Evolutionary conservation across 2,113 vertebrate species (phyloP).

Genomic region (Hypanus sabinus): DNA sequence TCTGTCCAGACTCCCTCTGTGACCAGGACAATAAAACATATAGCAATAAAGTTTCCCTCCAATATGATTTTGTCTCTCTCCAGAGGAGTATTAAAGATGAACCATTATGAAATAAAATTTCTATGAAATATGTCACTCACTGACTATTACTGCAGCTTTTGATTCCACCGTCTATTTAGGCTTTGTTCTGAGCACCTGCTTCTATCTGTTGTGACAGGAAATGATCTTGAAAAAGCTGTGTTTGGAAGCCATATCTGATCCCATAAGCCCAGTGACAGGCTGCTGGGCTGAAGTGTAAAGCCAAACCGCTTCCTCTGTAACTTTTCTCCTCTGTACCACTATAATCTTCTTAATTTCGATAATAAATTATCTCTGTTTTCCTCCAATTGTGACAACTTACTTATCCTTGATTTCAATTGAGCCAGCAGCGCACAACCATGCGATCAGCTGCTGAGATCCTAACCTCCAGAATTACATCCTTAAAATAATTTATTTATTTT

Average conservation of each 20-base stretch:
- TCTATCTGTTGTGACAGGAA: slow-evolving; percentile 28
- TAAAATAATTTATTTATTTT: too few species aligned
- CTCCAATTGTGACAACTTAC: too few species aligned
- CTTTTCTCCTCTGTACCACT: too few species aligned
- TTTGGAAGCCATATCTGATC: slow-evolving; percentile 16
- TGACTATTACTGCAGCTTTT: slow-evolving; percentile 26
- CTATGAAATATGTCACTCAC: slow-evolving; percentile 30
- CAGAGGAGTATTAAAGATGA: slow-evolving; percentile 29
- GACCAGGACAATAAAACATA: background rate
- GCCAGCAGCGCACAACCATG: too few species aligned
- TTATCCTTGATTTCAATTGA: too few species aligned
- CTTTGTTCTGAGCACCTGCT: background rate
- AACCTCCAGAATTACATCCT: too few species aligned
- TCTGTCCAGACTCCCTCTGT: background rate
- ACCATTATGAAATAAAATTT: slow-evolving; percentile 9
- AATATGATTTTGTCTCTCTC: slow-evolving; percentile 30
- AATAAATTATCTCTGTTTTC: too few species aligned
- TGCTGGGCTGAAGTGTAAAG: slow-evolving; percentile 9
- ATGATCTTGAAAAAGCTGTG: background rate
- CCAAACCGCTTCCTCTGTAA: background rate
- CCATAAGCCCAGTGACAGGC: background rate
- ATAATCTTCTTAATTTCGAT: too few species aligned
- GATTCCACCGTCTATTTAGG: slow-evolving; percentile 10
- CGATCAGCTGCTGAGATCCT: too few species aligned
- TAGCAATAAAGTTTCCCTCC: slow-evolving; percentile 20